These are phyloP conservation scores for Parnassius mnemosyne DNA, from an alignment of 2,888 invertebrate genomes.

Conservation along the genomic window DNA sequence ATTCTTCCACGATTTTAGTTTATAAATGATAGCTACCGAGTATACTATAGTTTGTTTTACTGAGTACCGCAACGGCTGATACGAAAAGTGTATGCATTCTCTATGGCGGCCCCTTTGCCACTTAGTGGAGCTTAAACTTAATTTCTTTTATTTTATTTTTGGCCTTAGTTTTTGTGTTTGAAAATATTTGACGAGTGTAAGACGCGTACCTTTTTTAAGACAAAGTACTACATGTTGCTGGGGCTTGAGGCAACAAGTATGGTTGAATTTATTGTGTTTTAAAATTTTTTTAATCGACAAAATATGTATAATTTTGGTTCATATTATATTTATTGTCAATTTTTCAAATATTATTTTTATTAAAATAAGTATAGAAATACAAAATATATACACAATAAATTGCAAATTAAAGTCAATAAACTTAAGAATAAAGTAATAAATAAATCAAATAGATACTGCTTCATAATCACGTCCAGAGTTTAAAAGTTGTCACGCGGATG, in stretches of 20 bases:
- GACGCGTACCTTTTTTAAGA: no score
- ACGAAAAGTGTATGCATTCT: slow-evolving; percentile 33
- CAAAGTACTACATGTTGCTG: no score
- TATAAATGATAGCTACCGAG: slow-evolving; percentile 62
- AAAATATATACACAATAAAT: background rate
- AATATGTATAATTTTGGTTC: no score
- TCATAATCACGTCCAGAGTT: slow-evolving; percentile 63
- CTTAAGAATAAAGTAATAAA: slow-evolving; percentile 2
- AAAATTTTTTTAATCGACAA: no score
- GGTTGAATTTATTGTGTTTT: no score
- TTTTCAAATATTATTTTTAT: no score
- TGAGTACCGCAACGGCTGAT: slow-evolving; percentile 62
- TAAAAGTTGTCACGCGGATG: slow-evolving; percentile 57
- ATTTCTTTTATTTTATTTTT: slow-evolving; percentile 39
- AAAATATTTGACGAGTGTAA: slow-evolving; percentile 12
- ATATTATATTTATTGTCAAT: no score
- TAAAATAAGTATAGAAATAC: no score
- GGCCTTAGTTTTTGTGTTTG: slow-evolving; percentile 28
- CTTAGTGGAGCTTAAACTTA: slow-evolving; percentile 46
- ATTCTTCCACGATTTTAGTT: slow-evolving; percentile 45
- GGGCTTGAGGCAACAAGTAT: no score
- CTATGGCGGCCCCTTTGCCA: slow-evolving; percentile 64
- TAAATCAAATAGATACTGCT: slow-evolving; percentile 62
- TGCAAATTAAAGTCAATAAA: background rate
- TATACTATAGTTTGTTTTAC: slow-evolving; percentile 59